Evolutionary conservation across 2,888 invertebrate genomes (phyloP), one percentile per base, ranked within the genome.

Genomic region (Ichneumon xanthorius): DNA sequence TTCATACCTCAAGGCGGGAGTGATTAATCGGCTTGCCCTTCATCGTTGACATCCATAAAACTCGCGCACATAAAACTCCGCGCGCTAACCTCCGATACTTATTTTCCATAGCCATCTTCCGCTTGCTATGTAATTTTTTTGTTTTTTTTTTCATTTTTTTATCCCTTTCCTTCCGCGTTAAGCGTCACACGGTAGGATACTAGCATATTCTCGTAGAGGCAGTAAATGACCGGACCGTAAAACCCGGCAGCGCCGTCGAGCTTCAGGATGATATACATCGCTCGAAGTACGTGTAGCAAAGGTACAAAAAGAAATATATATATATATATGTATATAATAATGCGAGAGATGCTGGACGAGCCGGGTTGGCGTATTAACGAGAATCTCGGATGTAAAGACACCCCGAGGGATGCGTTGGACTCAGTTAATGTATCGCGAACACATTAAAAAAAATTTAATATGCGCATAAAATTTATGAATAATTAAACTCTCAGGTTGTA

Each of bases 1-100:
- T 85, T 85, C 81, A 81, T 79, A 61, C 78, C 72, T 30, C 30
- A 1, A 22, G 37, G n/a, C 11, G 73, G 67, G 68, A 70, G 63
- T 82, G 81, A 85, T 85, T 85, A 75, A 82, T 85, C 40, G 65
- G 19, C 37, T 79, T 85, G 70, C 82, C 82, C 82, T 82, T 85
- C 84, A 75, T 81, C 81, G 84, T 70, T 75, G 84, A 73, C 84
- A 78, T 85, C 84, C 84, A 78, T 85, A 78, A 81, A 85, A 68
- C 78, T 72, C 55, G 26, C 58, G 55, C n/a, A 19, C 37, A 81
- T 78, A 70, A 81, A 84, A 81, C 63, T 70, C 55, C 65, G 22
- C 6, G 55, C 61, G 19, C 58, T 45, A 72, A 22, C n/a, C n/a
- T 68, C 19, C 58, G 40, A 65, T 61, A 70, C 71, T 53, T 73